Base-by-base conservation (phyloP, 1,140 invertebrate genomes). In the Muscidifurax raptorellus region DNA sequence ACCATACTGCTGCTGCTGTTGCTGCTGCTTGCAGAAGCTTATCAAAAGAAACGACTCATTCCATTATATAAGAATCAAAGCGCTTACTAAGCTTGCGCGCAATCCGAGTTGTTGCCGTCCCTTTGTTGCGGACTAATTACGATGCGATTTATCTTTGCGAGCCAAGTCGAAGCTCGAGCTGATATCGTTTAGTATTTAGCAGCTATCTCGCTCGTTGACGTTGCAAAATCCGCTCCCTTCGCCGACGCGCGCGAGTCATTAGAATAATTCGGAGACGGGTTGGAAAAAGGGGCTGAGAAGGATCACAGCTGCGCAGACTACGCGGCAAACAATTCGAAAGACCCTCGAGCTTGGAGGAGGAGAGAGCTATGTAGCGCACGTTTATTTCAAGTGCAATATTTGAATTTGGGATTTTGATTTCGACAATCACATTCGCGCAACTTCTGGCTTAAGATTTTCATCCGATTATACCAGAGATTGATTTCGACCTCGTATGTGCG, bases 331-430 rank as follows among this genome's bases (percentile, higher is more conserved):
- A 72, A 82, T 82, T 32, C 84, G 69, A 59, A 32, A 52, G 83
- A 40, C 59, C 78, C 71, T 80, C 47, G 32, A 85, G 74, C 18
- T 27, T 9, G 66, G n/a, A 28, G 30, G 32, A 30, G 22, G 22
- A 25, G 27, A 64, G 74, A 22, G 66, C 22, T 6, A 28, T 3
- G 69, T 10, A 6, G 69, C 44, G 80, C 25, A 32, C 74, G 80
- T 87, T 87, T 86, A 88, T 84, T 87, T 87, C 86, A 79, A 89
- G 89, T 88, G 88, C 86, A 86, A 88, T 88, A 88, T 89, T 89
- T 89, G 89, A 89, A 89, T 89, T 89, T 89, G 85, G 87, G 87
- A 89, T 89, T 88, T 88, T 88, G 85, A 88, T 88, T 89, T 87
- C 81, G 82, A 85, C 87, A 87, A 88, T 87, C 85, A 82, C 83